phyloP scores from a whole-genome alignment of 2,888 invertebrate species.

The Lobophora halterata region DNA sequence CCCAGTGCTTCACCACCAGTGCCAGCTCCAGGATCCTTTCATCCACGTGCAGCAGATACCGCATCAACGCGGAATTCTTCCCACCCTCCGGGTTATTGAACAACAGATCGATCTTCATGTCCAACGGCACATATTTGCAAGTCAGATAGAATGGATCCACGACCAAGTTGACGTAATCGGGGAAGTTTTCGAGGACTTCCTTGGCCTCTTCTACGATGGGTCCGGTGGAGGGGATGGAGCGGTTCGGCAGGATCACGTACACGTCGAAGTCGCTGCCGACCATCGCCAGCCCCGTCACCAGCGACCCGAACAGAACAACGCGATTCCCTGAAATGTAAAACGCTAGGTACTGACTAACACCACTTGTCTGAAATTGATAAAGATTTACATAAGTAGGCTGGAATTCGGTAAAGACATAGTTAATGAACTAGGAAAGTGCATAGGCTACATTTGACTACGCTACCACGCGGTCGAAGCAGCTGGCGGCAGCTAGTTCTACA shows the following conservation, averaged over 20 bases:
- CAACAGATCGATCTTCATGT: conserved; percentile 1
- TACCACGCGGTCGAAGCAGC: neutral
- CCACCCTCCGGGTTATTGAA: conserved; percentile 7
- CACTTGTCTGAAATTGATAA: too few species aligned
- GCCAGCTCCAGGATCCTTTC: neutral
- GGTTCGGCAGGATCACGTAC: conserved; percentile 2
- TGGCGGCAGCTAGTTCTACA: too few species aligned
- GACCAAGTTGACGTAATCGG: conserved; percentile 1
- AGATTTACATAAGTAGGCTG: too few species aligned
- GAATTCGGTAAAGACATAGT: too few species aligned
- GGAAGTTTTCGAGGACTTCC: neutral
- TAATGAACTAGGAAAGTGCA: too few species aligned
- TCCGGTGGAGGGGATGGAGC: neutral
- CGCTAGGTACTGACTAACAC: too few species aligned
- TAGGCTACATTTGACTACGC: too few species aligned
- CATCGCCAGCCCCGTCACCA: conserved; percentile 11
- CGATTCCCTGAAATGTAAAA: conserved; percentile 14
- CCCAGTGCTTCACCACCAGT: conserved; percentile 7
- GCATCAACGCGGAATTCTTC: conserved; percentile 19
- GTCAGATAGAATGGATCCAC: neutral
- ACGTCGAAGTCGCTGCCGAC: conserved; percentile 15
- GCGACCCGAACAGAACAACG: conserved; percentile 10
- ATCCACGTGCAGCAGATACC: conserved; percentile 26
- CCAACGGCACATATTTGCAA: conserved; percentile 1
- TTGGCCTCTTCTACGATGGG: neutral